Percentiles rank a stretch among this genome's conserved stretches.
Evolutionary conservation across 92 coral and sea anemone genomes (phyloP).

Genomic region (Muricea muricata): DNA sequence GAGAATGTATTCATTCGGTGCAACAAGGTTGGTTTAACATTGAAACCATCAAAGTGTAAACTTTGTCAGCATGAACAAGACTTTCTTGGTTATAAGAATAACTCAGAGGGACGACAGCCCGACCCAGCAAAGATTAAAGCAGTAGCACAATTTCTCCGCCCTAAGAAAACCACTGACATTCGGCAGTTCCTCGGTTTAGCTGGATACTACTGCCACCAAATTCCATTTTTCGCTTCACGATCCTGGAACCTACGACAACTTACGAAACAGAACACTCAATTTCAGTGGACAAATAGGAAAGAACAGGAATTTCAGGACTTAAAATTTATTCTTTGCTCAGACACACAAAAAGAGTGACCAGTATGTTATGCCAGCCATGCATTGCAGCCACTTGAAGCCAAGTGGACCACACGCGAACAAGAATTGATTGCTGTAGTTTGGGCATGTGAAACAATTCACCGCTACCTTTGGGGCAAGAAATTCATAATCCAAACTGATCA

Average conservation of each 20-base stretch:
- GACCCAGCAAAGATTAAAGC: background rate
- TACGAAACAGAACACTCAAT: background rate
- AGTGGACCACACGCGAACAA: too few relatives aligned
- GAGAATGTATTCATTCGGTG: background rate
- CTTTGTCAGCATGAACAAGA: background rate
- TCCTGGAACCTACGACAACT: background rate
- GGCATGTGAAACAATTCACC: too few relatives aligned
- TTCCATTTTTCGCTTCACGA: background rate
- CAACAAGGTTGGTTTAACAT: background rate
- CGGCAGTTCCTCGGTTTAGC: background rate
- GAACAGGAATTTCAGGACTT: too few relatives aligned
- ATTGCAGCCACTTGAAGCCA: too few relatives aligned
- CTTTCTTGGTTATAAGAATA: background rate
- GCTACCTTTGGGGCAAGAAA: too few relatives aligned
- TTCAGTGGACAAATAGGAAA: background rate
- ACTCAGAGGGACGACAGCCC: background rate
- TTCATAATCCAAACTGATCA: too few relatives aligned
- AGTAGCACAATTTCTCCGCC: background rate
- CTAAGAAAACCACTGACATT: background rate
- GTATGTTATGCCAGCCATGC: background rate
- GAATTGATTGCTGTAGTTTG: too few relatives aligned
- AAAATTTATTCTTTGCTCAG: background rate
- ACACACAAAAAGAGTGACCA: background rate
- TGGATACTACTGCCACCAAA: background rate
- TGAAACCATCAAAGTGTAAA: background rate